Conservation (phyloP, 2,888 invertebrate genomes). For the Galeopsomyia nigrocyanea region DNA sequence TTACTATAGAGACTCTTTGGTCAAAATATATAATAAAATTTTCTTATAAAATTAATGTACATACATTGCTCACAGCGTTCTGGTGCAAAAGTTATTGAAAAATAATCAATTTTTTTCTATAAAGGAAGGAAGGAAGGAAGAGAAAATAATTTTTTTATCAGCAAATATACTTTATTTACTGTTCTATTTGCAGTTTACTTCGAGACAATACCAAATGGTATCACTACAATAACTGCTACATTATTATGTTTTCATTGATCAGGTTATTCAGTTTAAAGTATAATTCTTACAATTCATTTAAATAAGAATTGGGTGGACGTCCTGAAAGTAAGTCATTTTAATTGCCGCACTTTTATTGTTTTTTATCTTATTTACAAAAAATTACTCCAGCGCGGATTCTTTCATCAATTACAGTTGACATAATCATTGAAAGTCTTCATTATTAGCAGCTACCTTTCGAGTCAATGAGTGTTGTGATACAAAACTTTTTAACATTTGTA, state of each 20-base stretch:
- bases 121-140: constrained; percentile 20
- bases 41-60: no score
- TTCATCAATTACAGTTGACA: no score
- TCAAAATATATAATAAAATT: no score
- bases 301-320: no score
- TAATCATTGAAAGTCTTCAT: background rate
- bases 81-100: background rate
- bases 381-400: no score
- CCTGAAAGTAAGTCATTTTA: constrained; percentile 45
- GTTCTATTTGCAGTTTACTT: constrained; percentile 41
- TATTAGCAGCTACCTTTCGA: background rate
- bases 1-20: no score
- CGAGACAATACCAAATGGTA: constrained; percentile 45
- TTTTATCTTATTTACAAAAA: constrained; percentile 27
- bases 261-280: background rate
- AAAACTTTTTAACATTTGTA: background rate
- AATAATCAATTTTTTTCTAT: constrained; percentile 8
- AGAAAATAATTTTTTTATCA: constrained; percentile 35
- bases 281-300: background rate
- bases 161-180: constrained; percentile 49
- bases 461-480: background rate
- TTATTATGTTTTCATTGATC: constrained; percentile 14
- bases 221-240: constrained; percentile 34
- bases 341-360: constrained; percentile 22
- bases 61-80: no score